Evolutionary conservation across 1,140 invertebrate species (phyloP), one percentile per base, ranked within the genome.

Genomic region (Bombus breviceps): DNA sequence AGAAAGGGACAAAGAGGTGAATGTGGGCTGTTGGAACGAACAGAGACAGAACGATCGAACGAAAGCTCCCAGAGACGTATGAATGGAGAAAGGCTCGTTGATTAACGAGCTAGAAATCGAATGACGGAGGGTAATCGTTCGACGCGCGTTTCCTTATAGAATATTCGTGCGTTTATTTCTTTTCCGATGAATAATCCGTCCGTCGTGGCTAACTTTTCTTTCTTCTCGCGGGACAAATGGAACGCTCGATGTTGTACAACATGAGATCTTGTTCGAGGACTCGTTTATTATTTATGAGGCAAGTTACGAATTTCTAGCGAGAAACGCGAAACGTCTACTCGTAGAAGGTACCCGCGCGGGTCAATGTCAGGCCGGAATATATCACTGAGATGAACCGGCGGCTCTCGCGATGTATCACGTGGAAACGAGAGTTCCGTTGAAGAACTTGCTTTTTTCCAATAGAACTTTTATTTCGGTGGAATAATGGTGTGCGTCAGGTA

Each of bases 21-120:
- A 53, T 3, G 59, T 8, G 68, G 32, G 12, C 10, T 25, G 62
- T 22, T 25, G 78, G 71, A 82, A 74, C 73, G 78, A 83, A 83
- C 79, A 41, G 41, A 34, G 41, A 71, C 5, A 2, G 47, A 53
- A 53, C 59, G 59, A 57, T 32, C 1, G 37, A n/a, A 62, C 22
- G 34, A 32, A 32, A 32, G 13, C 39, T 12, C 1, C 5, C 12
- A 3, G 39, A n/a, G 39, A 43, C 72, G 34, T 32, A 32, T n/a
- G 68, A 39, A 64, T 83, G 41, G 37, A 62, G 82, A 43, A 83
- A 75, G 53, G 57, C n/a, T n/a, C n/a, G n/a, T 59, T 59, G 57
- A 28, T 59, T 25, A 62, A 62, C 59, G 59, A 62, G 59, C 12
- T n/a, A 13, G 59, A 62, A 59, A 37, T 59, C 2, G 25, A 76